Conservation (phyloP, 2,797 vertebrate genomes). For the Galagoides demidoff region DNA sequence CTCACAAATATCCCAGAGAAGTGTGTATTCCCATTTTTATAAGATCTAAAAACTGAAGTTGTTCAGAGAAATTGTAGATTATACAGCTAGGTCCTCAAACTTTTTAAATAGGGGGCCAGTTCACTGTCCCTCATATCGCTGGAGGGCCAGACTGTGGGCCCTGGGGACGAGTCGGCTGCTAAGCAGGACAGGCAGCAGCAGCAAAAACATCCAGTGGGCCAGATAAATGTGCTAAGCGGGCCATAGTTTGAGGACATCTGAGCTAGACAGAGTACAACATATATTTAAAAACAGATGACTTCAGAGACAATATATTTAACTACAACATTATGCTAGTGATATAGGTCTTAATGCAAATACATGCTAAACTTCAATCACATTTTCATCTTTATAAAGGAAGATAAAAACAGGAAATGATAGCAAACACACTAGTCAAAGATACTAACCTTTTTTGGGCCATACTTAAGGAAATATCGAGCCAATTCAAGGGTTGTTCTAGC, state of each 20-base stretch:
- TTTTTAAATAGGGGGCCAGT: too few species aligned
- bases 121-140: too few species aligned
- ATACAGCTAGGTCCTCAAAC: background rate
- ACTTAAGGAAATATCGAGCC: constrained; percentile 93
- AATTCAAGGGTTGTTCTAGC: constrained; percentile 92
- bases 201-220: too few species aligned
- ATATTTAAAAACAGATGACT: constrained; percentile 32
- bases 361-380: background rate
- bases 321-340: background rate
- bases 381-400: background rate
- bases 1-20: constrained; percentile 35
- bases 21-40: background rate
- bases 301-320: constrained; percentile 1
- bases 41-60: constrained; percentile 53
- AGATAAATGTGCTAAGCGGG: too few species aligned
- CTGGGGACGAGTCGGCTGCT: too few species aligned
- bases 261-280: background rate
- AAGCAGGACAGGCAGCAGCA: too few species aligned
- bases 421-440: constrained; percentile 9
- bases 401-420: background rate
- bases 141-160: too few species aligned
- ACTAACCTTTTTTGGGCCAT: constrained; percentile 91
- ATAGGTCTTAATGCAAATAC: constrained; percentile 4
- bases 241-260: too few species aligned
- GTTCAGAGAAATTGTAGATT: background rate